phyloP scores from a whole-genome alignment of 2,797 vertebrate genomes.

The Lacerta viridis region DNA sequence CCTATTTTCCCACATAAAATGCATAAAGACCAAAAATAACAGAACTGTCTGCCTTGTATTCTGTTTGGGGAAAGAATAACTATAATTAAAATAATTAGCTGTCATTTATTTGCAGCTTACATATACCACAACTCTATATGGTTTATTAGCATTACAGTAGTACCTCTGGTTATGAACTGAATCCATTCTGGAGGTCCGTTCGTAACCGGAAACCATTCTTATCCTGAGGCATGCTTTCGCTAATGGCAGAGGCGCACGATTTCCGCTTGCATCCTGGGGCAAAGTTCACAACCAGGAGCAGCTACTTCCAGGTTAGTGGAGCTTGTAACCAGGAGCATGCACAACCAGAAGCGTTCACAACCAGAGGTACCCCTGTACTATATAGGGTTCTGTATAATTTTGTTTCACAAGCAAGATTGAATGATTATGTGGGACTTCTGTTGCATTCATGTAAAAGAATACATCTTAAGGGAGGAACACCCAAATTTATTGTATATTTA shows the following conservation, averaged over 20 bases:
- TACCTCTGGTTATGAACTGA: no score
- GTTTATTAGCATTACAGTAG: no score
- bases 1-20: constrained; percentile 3
- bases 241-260: no score
- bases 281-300: no score
- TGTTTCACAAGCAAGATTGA: background rate
- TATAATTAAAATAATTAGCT: constrained; percentile 1
- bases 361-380: no score
- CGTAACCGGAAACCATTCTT: no score
- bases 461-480: background rate
- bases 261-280: no score
- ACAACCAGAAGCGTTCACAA: no score
- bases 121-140: background rate
- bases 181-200: no score
- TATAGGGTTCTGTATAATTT: background rate
- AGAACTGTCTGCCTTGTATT: background rate
- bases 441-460: background rate
- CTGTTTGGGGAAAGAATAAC: constrained; percentile 15
- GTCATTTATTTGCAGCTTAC: background rate
- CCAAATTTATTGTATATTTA: background rate
- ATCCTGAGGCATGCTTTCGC: no score
- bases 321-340: no score
- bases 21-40: background rate
- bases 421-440: background rate
- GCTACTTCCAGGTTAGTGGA: no score